Evolutionary conservation across 2,113 vertebrate genomes (phyloP), one percentile per base, ranked within the genome.

Genomic region (Brevimyrus niger): DNA sequence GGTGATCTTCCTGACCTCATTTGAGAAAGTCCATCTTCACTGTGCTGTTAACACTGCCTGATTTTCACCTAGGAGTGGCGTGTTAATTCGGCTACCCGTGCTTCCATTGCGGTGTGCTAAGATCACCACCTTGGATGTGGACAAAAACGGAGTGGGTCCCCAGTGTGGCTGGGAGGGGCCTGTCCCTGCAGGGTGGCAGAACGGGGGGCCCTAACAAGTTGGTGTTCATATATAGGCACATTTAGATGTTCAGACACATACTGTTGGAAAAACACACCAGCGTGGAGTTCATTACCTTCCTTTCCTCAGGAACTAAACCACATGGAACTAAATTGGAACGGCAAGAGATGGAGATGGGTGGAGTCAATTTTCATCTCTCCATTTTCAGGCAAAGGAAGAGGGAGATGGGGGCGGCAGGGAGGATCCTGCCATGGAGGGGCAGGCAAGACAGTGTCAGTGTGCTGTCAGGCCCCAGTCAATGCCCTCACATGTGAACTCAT

Each of bases 401-500:
- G 47, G 31, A 87, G 89, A 58, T 5, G 27, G 76, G 27, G 88
- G 87, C 38, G 15, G 47, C 27, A 7, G 44, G 50, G 35, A 38
- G 48, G 51, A 47, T 65, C n/a, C 61, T 69, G 27, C n/a, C 87
- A 13, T 51, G 65, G 44, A 21, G 91, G 53, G 85, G 86, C 89
- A 88, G 91, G 89, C 88, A 90, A 88, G 46, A 91, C 87, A 90
- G 92, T 91, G 91, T 93, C 94, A 91, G 90, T 38, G 27, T 73
- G 65, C 94, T 94, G 94, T 93, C 94, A 94, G 94, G 90, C 93
- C 92, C 73, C 92, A 94, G 94, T 95, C 94, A 93, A 93, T 94
- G 94, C 91, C 93, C 91, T 94, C 93, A 94, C 92, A 94, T 94
- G 93, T 89, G 92, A 94, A 94, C 94, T 95, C 94, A 96, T 96